Evolutionary conservation across 2,113 vertebrate species (phyloP).

Genomic region (Gymnarchus niloticus): DNA sequence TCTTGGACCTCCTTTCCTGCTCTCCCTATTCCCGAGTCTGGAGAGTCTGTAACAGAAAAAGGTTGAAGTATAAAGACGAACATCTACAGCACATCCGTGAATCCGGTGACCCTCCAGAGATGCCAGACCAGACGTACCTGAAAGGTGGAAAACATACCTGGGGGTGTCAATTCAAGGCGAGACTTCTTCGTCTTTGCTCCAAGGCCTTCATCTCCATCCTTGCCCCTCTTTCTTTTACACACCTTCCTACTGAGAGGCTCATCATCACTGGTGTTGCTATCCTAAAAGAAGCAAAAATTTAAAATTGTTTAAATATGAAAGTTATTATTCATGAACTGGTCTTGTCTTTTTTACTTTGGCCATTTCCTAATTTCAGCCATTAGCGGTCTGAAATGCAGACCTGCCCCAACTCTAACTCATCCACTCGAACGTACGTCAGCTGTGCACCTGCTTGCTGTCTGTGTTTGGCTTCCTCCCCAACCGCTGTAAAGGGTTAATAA

Average conservation of each 20-base stretch:
- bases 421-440: neutral
- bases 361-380: neutral
- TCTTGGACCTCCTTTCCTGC: constrained; percentile 24
- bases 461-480: too few species aligned
- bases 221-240: constrained; percentile 55
- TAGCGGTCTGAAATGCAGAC: neutral
- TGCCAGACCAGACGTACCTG: neutral
- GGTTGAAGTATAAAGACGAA: neutral
- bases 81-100: neutral
- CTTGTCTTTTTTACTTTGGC: too few species aligned
- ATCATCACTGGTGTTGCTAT: constrained; percentile 30
- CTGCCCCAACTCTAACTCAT: neutral
- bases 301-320: neutral
- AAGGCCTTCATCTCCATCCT: constrained; percentile 29
- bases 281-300: neutral
- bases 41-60: constrained; percentile 27
- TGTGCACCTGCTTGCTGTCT: neutral
- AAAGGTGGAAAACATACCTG: constrained; percentile 19
- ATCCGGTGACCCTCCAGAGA: neutral
- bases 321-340: too few species aligned
- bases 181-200: constrained; percentile 26
- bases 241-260: constrained; percentile 38
- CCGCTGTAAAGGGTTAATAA: too few species aligned
- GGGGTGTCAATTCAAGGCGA: neutral
- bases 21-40: constrained; percentile 43